phyloP scores from a whole-genome alignment of 2,888 invertebrate species.

The Poecilobothrus nobilitatus region DNA sequence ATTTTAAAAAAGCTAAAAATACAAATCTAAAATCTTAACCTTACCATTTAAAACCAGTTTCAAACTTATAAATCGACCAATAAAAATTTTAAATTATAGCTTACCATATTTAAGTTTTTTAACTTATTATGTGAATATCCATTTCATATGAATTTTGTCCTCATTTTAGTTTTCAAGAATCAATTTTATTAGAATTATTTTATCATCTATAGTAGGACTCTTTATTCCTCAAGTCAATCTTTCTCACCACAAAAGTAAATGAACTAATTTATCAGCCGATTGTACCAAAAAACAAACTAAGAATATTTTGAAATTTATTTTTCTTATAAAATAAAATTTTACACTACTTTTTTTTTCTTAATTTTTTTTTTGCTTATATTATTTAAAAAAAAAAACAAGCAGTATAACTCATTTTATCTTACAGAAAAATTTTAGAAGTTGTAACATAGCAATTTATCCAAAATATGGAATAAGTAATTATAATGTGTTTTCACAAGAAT shows the following conservation, averaged over 20 bases:
- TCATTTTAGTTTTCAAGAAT: not conserved
- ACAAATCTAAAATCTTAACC: no score
- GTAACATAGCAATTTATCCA: not conserved
- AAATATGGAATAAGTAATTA: not conserved
- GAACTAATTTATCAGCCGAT: not conserved
- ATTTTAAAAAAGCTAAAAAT: no score
- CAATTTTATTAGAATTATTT: no score
- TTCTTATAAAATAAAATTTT: not conserved
- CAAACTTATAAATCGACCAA: no score
- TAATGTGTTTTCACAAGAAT: not conserved
- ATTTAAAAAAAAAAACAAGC: not conserved
- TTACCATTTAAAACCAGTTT: no score
- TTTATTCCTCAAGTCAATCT: not conserved
- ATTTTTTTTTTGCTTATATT: not conserved
- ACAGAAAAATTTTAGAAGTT: not conserved
- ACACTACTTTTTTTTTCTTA: not conserved
- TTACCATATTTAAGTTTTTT: no score
- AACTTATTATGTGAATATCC: no score
- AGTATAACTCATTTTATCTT: not conserved
- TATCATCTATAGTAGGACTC: no score
- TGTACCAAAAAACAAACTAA: conserved; percentile 1
- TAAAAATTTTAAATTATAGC: no score
- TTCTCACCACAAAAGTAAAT: conserved; percentile 6
- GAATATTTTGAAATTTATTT: not conserved
- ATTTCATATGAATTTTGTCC: no score